These are phyloP conservation scores for Drosophila hydei DNA, from an alignment of 1,140 invertebrate species.

Conservation along the genomic window DNA sequence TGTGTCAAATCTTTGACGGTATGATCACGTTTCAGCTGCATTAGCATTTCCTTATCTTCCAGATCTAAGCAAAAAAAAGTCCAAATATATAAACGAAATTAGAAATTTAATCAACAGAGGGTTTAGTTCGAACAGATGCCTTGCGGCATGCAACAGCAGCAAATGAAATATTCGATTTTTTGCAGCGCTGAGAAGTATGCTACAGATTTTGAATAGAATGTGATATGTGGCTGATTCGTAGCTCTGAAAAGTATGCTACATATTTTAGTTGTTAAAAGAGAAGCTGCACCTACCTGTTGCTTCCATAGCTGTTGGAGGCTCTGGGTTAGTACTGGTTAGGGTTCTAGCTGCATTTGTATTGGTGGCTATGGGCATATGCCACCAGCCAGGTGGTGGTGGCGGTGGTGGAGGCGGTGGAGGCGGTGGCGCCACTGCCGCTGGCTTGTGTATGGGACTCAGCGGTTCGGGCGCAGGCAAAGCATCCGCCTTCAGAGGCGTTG, in stretches of 20 bases:
- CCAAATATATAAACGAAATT: not conserved
- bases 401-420: conserved; percentile 74
- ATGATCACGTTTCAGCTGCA: conserved; percentile 88
- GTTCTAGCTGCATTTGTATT: conserved; percentile 35
- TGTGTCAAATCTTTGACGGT: conserved; percentile 94
- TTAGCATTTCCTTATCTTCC: conserved; percentile 77
- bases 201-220: not conserved
- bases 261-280: conserved; percentile 1
- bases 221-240: not conserved
- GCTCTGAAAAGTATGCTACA: conserved; percentile 63
- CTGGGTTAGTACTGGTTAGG: conserved; percentile 65
- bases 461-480: conserved; percentile 49
- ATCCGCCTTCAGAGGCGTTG: conserved; percentile 61
- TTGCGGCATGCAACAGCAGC: not conserved
- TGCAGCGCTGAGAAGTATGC: conserved; percentile 35
- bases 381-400: conserved; percentile 75
- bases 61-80: conserved; percentile 53
- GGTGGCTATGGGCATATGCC: conserved; percentile 57
- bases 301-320: conserved; percentile 27
- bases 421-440: conserved; percentile 30
- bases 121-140: not conserved
- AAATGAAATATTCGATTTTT: not conserved
- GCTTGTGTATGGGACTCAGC: conserved; percentile 63
- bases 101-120: not conserved
- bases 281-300: conserved; percentile 40